Conservation (phyloP, 2,888 invertebrate species). For the Eupithecia tripunctaria region DNA sequence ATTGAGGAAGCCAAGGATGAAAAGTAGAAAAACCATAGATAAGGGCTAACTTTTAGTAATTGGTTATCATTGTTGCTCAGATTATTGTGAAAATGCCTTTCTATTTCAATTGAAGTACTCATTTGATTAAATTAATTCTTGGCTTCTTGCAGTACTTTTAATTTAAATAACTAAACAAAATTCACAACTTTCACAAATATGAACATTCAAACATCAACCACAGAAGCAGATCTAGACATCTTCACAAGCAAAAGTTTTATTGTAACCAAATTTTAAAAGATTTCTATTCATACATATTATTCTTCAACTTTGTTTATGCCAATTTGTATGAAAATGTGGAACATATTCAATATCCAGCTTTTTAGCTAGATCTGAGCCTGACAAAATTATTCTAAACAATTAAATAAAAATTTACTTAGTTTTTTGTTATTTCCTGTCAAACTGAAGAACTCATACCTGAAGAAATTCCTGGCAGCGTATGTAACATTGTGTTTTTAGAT, state of each 20-base stretch:
- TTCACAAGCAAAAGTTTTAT: not conserved
- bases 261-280: not conserved
- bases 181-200: too few species aligned
- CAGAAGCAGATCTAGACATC: slow-evolving; percentile 37
- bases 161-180: too few species aligned
- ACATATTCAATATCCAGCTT: slow-evolving; percentile 15
- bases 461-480: slow-evolving; percentile 39
- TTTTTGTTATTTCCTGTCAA: slow-evolving; percentile 32
- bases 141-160: not conserved
- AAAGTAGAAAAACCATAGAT: not conserved
- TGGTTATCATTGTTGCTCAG: not conserved
- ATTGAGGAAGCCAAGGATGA: too few species aligned
- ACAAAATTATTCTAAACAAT: slow-evolving; percentile 15
- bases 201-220: slow-evolving; percentile 15
- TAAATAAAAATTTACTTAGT: slow-evolving; percentile 38
- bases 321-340: slow-evolving; percentile 11
- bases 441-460: slow-evolving; percentile 41
- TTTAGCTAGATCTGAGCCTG: slow-evolving; percentile 36
- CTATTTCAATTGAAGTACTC: not conserved
- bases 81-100: not conserved
- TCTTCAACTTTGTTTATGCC: not conserved
- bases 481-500: slow-evolving; percentile 13
- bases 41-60: not conserved
- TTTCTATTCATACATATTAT: not conserved
- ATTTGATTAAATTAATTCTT: not conserved